Evolutionary conservation across 2,113 vertebrate genomes (phyloP).

Genomic region (Axis porcinus): DNA sequence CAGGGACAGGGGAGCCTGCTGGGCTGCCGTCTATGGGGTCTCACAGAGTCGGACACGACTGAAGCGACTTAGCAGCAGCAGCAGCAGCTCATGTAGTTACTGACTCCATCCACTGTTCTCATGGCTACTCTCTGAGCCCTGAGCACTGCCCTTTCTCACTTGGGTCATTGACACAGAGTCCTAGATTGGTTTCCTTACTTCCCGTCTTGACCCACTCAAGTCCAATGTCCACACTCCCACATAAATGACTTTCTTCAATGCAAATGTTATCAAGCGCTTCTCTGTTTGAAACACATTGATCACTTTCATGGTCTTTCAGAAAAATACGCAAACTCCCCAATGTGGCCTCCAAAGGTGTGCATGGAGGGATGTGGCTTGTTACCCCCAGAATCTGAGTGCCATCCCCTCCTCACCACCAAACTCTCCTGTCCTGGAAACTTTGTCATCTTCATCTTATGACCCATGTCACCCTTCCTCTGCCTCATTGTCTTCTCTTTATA

Average conservation of each 20-base stretch:
- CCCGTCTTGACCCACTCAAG: background rate
- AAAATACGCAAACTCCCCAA: background rate
- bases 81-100: background rate
- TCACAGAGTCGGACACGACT: too few relatives aligned
- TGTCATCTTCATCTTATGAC: background rate
- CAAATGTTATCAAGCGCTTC: background rate
- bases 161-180: background rate
- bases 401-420: background rate
- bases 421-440: background rate
- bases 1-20: too few relatives aligned
- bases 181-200: background rate
- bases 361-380: background rate
- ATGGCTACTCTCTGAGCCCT: fast-evolving
- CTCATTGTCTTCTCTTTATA: background rate
- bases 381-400: background rate
- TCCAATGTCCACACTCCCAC: background rate
- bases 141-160: background rate
- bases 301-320: background rate
- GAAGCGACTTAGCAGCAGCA: too few relatives aligned
- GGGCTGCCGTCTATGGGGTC: too few relatives aligned
- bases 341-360: background rate
- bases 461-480: background rate
- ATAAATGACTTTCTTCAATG: background rate
- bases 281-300: background rate
- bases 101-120: background rate